phyloP scores from a whole-genome alignment of 2,888 invertebrate genomes.

The Tinea semifulvella region DNA sequence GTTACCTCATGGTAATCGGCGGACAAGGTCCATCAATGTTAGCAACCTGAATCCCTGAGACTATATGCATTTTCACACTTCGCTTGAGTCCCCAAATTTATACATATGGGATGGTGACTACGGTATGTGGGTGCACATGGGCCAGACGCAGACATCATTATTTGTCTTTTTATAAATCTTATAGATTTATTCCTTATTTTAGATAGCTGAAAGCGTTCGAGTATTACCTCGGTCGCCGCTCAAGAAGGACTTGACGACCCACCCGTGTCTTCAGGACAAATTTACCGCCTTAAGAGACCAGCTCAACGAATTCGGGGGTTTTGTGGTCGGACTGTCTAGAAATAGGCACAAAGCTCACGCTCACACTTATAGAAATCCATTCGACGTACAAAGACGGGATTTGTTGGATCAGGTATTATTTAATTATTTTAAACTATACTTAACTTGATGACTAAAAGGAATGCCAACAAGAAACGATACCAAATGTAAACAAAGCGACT shows the following conservation, averaged over 20 bases:
- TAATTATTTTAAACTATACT: conserved; percentile 13
- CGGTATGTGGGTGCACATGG: too few species aligned
- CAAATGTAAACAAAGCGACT: too few species aligned
- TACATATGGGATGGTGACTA: too few species aligned
- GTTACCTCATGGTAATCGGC: too few species aligned
- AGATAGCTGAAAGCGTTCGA: conserved; percentile 77
- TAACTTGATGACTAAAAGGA: too few species aligned
- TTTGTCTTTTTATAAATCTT: too few species aligned
- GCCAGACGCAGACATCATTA: too few species aligned
- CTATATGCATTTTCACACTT: too few species aligned
- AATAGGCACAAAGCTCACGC: conserved; percentile 60
- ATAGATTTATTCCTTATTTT: conserved; percentile 31
- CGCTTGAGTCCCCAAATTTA: too few species aligned
- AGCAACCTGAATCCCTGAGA: too few species aligned
- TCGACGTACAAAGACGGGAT: conserved; percentile 90
- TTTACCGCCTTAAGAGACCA: conserved; percentile 85
- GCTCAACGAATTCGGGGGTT: conserved; percentile 85
- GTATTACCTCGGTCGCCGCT: conserved; percentile 76
- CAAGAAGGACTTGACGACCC: conserved; percentile 82
- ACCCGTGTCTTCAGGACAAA: conserved; percentile 83
- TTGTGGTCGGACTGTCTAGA: conserved; percentile 76
- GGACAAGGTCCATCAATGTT: too few species aligned
- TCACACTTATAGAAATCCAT: conserved; percentile 89
- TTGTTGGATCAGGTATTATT: conserved; percentile 89
- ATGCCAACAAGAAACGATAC: too few species aligned